Evolutionary conservation across 2,888 invertebrate species (phyloP).

Genomic region (Catocala sponsa): DNA sequence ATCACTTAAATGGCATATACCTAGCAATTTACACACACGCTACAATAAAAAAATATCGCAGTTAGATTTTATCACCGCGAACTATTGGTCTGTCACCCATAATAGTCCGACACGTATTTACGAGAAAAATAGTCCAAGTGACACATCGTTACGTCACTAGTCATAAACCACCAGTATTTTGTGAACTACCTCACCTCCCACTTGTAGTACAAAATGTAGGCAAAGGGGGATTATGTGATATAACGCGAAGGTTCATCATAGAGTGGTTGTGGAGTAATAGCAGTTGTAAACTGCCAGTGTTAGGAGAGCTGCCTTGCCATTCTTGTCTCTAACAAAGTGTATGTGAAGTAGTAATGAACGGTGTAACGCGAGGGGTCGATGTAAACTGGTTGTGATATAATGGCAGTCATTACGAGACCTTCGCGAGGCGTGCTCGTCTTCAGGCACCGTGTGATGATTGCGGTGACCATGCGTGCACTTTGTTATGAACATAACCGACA

Average conservation of each 20-base stretch:
- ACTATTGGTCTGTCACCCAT: slow-evolving; percentile 24
- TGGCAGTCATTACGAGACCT: slow-evolving; percentile 74
- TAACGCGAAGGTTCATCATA: neutral
- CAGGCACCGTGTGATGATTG: slow-evolving; percentile 43
- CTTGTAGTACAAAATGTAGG: neutral
- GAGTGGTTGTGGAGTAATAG: slow-evolving; percentile 3
- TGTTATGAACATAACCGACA: slow-evolving; percentile 1
- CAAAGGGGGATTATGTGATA: neutral
- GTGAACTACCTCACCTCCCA: neutral
- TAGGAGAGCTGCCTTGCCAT: slow-evolving; percentile 15
- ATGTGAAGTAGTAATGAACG: slow-evolving; percentile 8
- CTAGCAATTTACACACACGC: neutral
- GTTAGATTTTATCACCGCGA: slow-evolving; percentile 5
- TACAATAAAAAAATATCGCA: neutral
- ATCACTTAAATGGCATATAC: neutral
- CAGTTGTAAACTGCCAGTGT: slow-evolving; percentile 31
- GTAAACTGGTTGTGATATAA: slow-evolving; percentile 57
- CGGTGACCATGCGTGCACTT: slow-evolving; percentile 20
- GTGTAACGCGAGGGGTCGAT: slow-evolving; percentile 35
- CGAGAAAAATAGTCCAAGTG: slow-evolving; percentile 15
- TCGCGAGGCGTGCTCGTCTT: slow-evolving; percentile 54
- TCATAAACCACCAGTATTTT: slow-evolving; percentile 25
- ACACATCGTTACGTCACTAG: slow-evolving; percentile 29
- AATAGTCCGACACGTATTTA: slow-evolving; percentile 19
- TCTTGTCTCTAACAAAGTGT: slow-evolving; percentile 7